Evolutionary conservation across 2,888 invertebrate genomes (phyloP).

Genomic region (Dynastes maya): DNA sequence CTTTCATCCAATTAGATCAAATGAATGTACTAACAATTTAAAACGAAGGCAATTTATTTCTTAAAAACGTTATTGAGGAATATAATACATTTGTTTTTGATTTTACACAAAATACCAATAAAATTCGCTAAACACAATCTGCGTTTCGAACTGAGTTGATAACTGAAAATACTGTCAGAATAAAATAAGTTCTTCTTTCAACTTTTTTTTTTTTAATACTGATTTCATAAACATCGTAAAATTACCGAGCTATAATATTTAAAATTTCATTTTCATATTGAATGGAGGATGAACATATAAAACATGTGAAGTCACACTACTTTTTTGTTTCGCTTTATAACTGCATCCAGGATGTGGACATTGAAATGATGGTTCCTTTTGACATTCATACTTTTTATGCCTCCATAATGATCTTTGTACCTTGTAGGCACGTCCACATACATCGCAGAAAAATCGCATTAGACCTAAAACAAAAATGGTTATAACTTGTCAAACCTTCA

Average conservation of each 20-base stretch:
- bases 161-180: too few species aligned
- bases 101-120: too few species aligned
- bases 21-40: too few species aligned
- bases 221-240: too few species aligned
- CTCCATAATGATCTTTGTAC: constrained; percentile 81
- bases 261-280: background rate
- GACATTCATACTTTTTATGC: constrained; percentile 83
- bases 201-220: too few species aligned
- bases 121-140: too few species aligned
- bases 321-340: constrained; percentile 52
- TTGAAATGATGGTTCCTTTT: constrained; percentile 64
- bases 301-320: constrained; percentile 47
- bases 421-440: constrained; percentile 72
- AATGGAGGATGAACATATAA: constrained; percentile 40
- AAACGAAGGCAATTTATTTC: too few species aligned
- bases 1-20: too few species aligned
- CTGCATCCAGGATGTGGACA: constrained; percentile 46
- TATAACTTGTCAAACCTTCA: background rate
- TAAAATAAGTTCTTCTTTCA: too few species aligned
- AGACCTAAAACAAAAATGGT: constrained; percentile 40
- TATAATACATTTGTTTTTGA: too few species aligned
- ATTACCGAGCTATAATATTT: background rate
- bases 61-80: too few species aligned
- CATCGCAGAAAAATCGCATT: constrained; percentile 46
- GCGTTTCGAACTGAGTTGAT: too few species aligned